A percentile compares a stretch with the other conserved stretches of the same genome.
Conservation (phyloP, 1,140 invertebrate genomes). For the Drosophila kurseongensis region DNA sequence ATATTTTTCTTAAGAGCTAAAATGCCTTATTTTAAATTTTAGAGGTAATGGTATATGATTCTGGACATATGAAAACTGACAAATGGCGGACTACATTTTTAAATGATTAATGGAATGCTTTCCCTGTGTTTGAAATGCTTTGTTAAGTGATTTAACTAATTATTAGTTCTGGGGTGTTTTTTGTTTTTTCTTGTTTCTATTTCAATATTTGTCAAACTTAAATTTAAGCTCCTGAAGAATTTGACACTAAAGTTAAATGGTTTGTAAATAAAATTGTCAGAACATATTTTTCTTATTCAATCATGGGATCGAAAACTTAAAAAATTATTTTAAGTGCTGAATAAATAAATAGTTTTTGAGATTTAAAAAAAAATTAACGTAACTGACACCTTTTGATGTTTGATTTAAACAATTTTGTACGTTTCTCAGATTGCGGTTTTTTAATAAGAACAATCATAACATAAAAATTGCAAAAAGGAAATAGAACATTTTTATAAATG, state of each 20-base stretch:
- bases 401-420: too few relatives aligned
- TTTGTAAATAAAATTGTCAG: background rate
- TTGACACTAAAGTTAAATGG: background rate
- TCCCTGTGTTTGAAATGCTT: background rate
- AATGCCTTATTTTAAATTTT: conserved; percentile 20
- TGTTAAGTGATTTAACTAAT: conserved; percentile 31
- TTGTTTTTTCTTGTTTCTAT: background rate
- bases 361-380: too few relatives aligned
- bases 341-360: too few relatives aligned
- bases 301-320: background rate
- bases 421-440: too few relatives aligned
- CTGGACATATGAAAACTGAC: conserved; percentile 17
- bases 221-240: background rate
- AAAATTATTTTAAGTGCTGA: too few relatives aligned
- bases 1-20: conserved; percentile 24
- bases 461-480: too few relatives aligned
- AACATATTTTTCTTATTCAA: background rate
- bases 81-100: conserved; percentile 24
- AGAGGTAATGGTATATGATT: conserved; percentile 5
- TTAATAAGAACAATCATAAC: too few relatives aligned
- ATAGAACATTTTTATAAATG: too few relatives aligned
- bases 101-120: conserved; percentile 35
- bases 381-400: too few relatives aligned
- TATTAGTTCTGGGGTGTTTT: background rate
- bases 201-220: conserved; percentile 20